Percentiles rank a stretch among this genome's conserved stretches.
phyloP scores from a whole-genome alignment of 2,888 invertebrate species.

The Cabera pusaria region DNA sequence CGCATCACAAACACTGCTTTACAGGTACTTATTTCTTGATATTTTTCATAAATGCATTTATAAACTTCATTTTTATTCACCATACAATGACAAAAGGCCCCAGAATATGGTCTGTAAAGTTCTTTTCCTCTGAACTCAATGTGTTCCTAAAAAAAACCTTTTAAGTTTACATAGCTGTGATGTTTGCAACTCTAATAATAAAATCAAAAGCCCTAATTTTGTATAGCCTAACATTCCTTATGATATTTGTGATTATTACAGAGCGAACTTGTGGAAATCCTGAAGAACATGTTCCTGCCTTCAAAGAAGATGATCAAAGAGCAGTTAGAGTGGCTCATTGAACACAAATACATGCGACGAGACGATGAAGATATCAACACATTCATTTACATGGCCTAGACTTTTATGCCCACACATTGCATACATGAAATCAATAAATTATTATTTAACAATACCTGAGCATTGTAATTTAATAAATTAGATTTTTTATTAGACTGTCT shows the following conservation, averaged over 20 bases:
- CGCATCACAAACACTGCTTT: conserved; percentile 96
- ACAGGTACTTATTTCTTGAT: conserved; percentile 87
- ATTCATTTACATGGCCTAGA: conserved; percentile 98
- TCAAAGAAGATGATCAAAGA: conserved; percentile 99
- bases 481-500: conserved; percentile 24
- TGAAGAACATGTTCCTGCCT: conserved; percentile 99
- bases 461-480: conserved; percentile 21
- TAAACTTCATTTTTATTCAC: too few relatives aligned
- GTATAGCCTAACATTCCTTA: too few relatives aligned
- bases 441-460: conserved; percentile 58
- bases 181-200: too few relatives aligned
- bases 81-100: too few relatives aligned
- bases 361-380: conserved; percentile 99
- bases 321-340: conserved; percentile 99
- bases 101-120: too few relatives aligned
- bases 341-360: conserved; percentile 98
- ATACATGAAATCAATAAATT: conserved; percentile 66
- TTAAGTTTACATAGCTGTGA: too few relatives aligned
- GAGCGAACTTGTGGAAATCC: conserved; percentile 98
- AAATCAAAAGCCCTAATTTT: too few relatives aligned
- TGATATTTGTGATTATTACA: conserved; percentile 47
- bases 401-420: conserved; percentile 48
- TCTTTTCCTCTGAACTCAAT: too few relatives aligned
- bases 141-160: too few relatives aligned
- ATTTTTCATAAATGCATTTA: too few relatives aligned